Percentiles rank a stretch among this genome's conserved stretches.
Evolutionary conservation across 2,888 invertebrate genomes (phyloP).

Genomic region (Idaea aversata): DNA sequence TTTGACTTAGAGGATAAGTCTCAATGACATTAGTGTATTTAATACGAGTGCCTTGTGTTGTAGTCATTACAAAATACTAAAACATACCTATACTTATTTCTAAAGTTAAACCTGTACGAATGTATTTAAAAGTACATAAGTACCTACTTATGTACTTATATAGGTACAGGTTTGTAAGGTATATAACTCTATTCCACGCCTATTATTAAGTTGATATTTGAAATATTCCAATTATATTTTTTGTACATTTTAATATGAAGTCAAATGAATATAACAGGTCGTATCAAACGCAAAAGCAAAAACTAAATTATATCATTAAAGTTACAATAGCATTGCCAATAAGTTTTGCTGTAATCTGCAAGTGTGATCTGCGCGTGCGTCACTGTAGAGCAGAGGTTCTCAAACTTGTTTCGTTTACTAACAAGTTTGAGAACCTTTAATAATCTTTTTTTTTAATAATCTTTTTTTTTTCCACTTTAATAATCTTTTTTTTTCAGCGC

Average conservation of each 20-base stretch:
- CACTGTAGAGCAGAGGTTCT: background rate
- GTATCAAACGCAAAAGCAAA: background rate
- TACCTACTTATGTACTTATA: too few relatives aligned
- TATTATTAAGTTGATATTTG: background rate
- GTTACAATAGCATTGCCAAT: background rate
- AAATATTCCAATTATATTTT: background rate
- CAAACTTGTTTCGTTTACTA: too few relatives aligned
- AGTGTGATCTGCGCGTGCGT: slow-evolving; percentile 19
- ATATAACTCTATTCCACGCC: background rate
- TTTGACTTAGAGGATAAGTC: too few relatives aligned
- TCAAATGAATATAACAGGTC: slow-evolving; percentile 1
- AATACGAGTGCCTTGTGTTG: too few relatives aligned
- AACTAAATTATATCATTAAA: background rate
- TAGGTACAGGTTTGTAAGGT: background rate
- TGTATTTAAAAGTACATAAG: too few relatives aligned
- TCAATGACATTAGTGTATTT: too few relatives aligned
- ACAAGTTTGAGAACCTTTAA: slow-evolving; percentile 36
- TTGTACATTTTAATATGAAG: background rate
- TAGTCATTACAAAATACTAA: too few relatives aligned
- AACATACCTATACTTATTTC: too few relatives aligned
- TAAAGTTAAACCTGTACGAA: too few relatives aligned
- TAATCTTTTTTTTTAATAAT: slow-evolving; percentile 42
- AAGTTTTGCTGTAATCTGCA: background rate
- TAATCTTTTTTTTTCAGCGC: slow-evolving; percentile 30
- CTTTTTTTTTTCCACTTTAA: slow-evolving; percentile 31